Percentiles rank a stretch among this genome's conserved stretches.
Conservation (phyloP, 2,888 invertebrate genomes). For the Aphidius colemani region DNA sequence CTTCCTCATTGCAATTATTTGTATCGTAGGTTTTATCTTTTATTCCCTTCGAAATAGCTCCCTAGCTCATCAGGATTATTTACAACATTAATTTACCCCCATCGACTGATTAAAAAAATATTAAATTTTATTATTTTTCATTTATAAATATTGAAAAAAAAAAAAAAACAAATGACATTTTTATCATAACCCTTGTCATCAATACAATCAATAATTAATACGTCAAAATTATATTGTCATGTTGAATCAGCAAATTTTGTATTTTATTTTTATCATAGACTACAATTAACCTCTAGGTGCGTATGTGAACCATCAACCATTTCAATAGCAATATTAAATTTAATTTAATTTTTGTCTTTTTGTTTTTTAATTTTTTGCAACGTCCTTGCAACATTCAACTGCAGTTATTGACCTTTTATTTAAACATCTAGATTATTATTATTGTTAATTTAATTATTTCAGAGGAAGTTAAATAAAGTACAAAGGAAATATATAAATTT, state of each 20-base stretch:
- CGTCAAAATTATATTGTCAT: not conserved
- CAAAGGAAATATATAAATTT: slow-evolving; percentile 3
- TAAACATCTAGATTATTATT: not conserved
- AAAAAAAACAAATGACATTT: not conserved
- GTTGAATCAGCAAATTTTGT: too few relatives aligned
- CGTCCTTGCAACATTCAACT: not conserved
- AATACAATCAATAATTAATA: not conserved
- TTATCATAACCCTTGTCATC: not conserved
- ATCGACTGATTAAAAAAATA: slow-evolving; percentile 4
- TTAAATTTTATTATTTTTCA: not conserved
- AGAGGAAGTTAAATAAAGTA: not conserved
- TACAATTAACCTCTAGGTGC: too few relatives aligned
- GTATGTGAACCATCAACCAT: too few relatives aligned
- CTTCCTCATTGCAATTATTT: slow-evolving; percentile 36
- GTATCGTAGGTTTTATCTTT: slow-evolving; percentile 30
- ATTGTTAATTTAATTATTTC: not conserved
- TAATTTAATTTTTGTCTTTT: too few relatives aligned
- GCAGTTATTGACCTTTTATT: not conserved
- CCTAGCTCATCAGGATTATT: too few relatives aligned
- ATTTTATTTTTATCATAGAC: too few relatives aligned
- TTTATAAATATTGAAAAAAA: slow-evolving; percentile 2
- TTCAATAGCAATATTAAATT: too few relatives aligned
- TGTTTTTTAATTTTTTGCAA: too few relatives aligned
- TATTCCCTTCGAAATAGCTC: slow-evolving; percentile 17
- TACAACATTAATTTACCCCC: slow-evolving; percentile 1